Base-by-base conservation (phyloP, 2,113 vertebrate genomes). In the Tenrec ecaudatus region DNA sequence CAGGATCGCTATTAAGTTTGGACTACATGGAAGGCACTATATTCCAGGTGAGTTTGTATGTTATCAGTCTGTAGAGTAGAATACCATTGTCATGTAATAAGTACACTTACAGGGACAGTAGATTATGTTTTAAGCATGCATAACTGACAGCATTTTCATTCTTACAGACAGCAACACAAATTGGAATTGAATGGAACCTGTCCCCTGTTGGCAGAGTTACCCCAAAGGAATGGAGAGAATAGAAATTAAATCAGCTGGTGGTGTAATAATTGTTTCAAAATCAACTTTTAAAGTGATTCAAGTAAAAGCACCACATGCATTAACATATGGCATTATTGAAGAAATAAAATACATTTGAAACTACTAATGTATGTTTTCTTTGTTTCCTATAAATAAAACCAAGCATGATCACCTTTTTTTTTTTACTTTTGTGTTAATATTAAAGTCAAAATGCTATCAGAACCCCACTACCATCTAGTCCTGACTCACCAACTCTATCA, bases 161-260 rank as follows among this genome's bases (percentile, higher is more conserved):
- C 58, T 97, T 97, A 16, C 98, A 99, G 99, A 98, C 98, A 75
- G 0, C 98, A 23, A 99, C 99, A 94, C 96, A 98, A 47, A 97
- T 98, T 40, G 98, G 99, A 25, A 97, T 99, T 3, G 94, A 95
- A 71, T 99, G 99, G 99, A 99, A 99, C 96, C 5, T 99, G 82
- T 99, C 99, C 23, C 99, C 99, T 11, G 90, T 99, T 23, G 98
- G 99, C 90, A 99, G 96, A 98, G 20, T 73, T 19, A 73, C 71
- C 33, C 71, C 71, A 38, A 36, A 73, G 71, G 95, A 97, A 75
- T 99, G 99, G 99, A 98, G 94, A 91, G 91, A 96, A 4, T 97
- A 99, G 62, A 98, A 98, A 95, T 82, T 20, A 7, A 83, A 88
- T 57, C 82, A 86, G 36, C 85, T 95, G 91, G 3, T 92, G 12